phyloP scores from a whole-genome alignment of 2,113 vertebrate species.

The Spermophilus dauricus region DNA sequence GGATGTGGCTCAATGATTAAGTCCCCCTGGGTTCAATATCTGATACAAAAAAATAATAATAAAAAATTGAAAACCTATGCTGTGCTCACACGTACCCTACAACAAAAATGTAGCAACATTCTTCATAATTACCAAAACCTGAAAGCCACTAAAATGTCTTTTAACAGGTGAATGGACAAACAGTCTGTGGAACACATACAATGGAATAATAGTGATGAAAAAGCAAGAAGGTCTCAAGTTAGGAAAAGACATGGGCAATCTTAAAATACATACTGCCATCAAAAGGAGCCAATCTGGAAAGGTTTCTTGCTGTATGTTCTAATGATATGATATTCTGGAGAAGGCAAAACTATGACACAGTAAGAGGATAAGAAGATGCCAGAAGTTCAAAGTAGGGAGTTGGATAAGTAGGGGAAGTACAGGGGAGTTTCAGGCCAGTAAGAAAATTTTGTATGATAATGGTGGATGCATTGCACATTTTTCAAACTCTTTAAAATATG shows the following conservation, averaged over 20 bases:
- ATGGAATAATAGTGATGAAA: neutral
- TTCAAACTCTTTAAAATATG: neutral
- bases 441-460: neutral
- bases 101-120: no score
- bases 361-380: neutral
- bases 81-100: no score
- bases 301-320: neutral
- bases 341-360: neutral
- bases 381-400: neutral
- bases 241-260: neutral
- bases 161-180: neutral
- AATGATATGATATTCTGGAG: neutral
- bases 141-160: neutral
- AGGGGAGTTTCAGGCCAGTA: neutral
- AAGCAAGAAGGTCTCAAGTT: neutral
- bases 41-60: no score
- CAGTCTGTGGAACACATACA: neutral
- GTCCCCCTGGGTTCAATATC: no score
- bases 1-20: no score
- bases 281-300: neutral
- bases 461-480: neutral
- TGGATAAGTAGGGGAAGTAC: neutral
- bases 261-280: neutral
- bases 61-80: neutral
- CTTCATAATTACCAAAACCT: neutral